Percentiles rank a stretch among this genome's conserved stretches.
These are phyloP conservation scores for Podarcis lilfordi DNA, from an alignment of 2,797 vertebrate species.

Conservation along the genomic window DNA sequence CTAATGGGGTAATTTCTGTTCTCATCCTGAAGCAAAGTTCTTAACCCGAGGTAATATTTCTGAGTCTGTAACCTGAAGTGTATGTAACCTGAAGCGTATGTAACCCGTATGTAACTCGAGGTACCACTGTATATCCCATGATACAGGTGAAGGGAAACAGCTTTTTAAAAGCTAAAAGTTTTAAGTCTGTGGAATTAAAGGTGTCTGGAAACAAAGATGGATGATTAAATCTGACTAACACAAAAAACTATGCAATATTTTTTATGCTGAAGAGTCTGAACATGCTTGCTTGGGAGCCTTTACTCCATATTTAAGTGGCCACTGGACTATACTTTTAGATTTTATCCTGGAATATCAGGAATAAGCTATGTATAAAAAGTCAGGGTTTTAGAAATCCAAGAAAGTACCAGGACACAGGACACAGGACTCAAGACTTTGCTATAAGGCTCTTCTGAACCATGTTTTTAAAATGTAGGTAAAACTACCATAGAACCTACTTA, in stretches of 20 bases:
- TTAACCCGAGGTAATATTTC: too few relatives aligned
- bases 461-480: neutral
- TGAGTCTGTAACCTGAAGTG: too few relatives aligned
- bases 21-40: too few relatives aligned
- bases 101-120: too few relatives aligned
- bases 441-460: neutral
- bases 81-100: too few relatives aligned
- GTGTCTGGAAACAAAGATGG: neutral
- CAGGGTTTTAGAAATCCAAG: neutral
- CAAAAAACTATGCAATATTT: neutral
- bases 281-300: neutral
- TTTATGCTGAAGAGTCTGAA: neutral
- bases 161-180: neutral
- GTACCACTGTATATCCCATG: too few relatives aligned
- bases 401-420: neutral
- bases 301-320: neutral
- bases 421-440: neutral
- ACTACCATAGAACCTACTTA: neutral
- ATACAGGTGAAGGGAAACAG: neutral
- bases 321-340: neutral
- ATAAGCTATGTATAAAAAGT: neutral
- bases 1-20: too few relatives aligned
- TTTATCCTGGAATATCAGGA: neutral
- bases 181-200: neutral
- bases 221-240: neutral